Evolutionary conservation across 2,113 vertebrate species (phyloP).

Genomic region (Tetrao urogallus): DNA sequence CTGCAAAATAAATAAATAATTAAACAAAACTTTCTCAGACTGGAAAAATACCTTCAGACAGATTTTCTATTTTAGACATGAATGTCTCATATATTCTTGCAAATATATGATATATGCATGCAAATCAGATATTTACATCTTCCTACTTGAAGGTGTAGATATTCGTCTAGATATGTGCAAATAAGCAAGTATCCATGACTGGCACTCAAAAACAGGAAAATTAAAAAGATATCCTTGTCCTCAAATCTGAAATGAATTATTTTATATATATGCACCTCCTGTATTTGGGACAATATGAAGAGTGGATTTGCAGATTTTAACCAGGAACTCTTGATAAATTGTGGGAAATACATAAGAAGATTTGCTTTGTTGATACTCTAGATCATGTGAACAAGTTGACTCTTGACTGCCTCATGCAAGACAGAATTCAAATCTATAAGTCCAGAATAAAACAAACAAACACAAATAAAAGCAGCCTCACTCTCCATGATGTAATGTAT

Average conservation of each 20-base stretch:
- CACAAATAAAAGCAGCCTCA: neutral
- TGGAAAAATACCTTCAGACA: constrained; percentile 38
- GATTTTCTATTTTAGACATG: constrained; percentile 50
- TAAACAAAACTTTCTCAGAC: constrained; percentile 45
- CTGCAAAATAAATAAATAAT: neutral
- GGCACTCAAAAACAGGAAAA: constrained; percentile 17
- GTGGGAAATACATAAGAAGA: neutral
- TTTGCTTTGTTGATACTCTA: neutral
- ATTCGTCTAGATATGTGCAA: constrained; percentile 44
- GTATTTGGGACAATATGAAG: neutral
- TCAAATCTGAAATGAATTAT: neutral
- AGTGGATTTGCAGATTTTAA: neutral
- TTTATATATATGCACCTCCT: neutral
- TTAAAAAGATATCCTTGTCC: neutral
- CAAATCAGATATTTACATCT: constrained; percentile 65
- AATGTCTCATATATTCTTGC: constrained; percentile 40
- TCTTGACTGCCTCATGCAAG: neutral
- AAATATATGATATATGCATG: constrained; percentile 50
- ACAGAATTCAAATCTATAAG: neutral
- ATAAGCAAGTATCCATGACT: constrained; percentile 23
- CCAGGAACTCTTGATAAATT: neutral
- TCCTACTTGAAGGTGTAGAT: constrained; percentile 47
- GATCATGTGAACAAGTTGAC: neutral
- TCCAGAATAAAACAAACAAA: neutral
- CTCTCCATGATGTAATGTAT: neutral